Base-by-base conservation (phyloP, 2,797 vertebrate genomes). In the Lagocephalus sceleratus region DNA sequence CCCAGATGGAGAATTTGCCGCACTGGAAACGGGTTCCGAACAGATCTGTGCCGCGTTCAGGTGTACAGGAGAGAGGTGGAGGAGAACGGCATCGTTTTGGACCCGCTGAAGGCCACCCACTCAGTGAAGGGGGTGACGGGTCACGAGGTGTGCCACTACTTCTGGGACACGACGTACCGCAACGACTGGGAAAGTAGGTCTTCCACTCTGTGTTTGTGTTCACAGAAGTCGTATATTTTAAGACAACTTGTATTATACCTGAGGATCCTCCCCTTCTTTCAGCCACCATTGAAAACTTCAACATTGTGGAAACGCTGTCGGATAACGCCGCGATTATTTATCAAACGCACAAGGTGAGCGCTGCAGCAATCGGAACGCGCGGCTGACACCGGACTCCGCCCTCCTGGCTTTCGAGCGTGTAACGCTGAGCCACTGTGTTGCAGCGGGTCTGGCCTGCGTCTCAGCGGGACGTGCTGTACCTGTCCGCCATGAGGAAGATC, bases 381-480 rank as follows among this genome's bases (percentile, higher is more conserved):
- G 7, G 23, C 4, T 35, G 16, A 19, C 40, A 9, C 40, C 19
- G 3, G 40, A 42, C 17, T 5, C 17, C 7, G 6, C 40, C 1
- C n/a, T 8, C 15, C 3, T 4, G 6, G 2, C n/a, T 45, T 5
- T 9, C 10, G 15, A 20, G 32, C 22, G 10, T 56, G 15, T 40
- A 1, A 12, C 19, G 1, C 40, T 20, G 1, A 11, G 2, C 1
- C 4, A 0, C 0, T 66, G 1, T 57, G 25, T 75, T 81, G 15
- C 86, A 99, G 97, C 89, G 96, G 67, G 95, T 99, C 64, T 99
- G 97, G 97, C 97, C 97, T 0, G 96, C 96, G 3, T 97, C 97
- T 68, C 97, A 99, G 71, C 87, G 97, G 67, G 97, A 98, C 40
- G 94, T 98, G 21, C 88, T 99, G 6, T 99, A 98, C 89, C 89